Conservation (phyloP, 2,888 invertebrate species). For the Diploptera punctata region DNA sequence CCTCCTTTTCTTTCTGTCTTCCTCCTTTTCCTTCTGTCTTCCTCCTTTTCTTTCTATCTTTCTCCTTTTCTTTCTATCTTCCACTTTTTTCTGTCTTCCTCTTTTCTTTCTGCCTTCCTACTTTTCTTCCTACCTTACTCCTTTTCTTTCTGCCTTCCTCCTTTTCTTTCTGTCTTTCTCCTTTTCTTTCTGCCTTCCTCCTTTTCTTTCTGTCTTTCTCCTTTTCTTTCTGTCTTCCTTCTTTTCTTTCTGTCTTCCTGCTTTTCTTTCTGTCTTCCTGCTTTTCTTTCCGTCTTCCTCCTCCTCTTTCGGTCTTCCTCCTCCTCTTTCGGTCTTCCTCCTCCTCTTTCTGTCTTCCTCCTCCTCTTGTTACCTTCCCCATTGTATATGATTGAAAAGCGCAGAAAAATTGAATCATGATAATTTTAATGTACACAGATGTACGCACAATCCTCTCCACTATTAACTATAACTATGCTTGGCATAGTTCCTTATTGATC, state of each 20-base stretch:
- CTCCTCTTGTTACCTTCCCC: constrained; percentile 31
- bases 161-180: too few species aligned
- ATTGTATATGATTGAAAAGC: too few species aligned
- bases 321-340: neutral
- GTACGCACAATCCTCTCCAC: too few species aligned
- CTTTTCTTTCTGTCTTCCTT: neutral
- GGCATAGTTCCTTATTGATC: too few species aligned
- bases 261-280: neutral
- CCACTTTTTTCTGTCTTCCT: neutral
- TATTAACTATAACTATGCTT: too few species aligned
- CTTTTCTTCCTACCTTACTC: neutral
- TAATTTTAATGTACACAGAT: too few species aligned
- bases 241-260: neutral
- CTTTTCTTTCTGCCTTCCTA: neutral
- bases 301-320: neutral
- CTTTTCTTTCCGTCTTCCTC: neutral
- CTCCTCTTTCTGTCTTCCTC: neutral
- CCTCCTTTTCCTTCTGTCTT: neutral
- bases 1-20: neutral
- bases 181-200: too few species aligned
- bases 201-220: neutral
- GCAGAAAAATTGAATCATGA: too few species aligned
- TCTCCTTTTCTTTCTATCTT: neutral
- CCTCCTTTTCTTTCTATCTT: neutral
- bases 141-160: neutral